Evolutionary conservation across 1,140 invertebrate species (phyloP).

Genomic region (Bombus picipes): DNA sequence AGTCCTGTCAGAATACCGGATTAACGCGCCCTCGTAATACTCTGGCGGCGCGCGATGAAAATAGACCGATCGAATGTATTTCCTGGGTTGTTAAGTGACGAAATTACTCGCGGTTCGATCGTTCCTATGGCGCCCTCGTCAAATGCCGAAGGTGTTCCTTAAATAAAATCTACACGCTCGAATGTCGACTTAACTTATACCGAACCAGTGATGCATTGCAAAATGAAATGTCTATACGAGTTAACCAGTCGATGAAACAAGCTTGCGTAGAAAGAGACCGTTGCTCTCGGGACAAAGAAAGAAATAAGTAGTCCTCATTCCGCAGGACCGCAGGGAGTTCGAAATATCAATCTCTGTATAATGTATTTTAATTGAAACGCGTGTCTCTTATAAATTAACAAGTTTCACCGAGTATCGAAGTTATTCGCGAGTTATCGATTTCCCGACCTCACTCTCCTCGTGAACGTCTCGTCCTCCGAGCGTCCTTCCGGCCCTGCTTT

Average conservation of each 20-base stretch:
- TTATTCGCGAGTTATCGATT: conserved; percentile 60
- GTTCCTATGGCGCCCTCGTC: neutral
- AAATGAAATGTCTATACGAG: neutral
- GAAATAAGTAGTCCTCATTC: no score
- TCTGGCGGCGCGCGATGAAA: conserved; percentile 60
- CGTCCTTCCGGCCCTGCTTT: conserved; percentile 33
- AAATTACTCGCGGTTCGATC: conserved; percentile 33
- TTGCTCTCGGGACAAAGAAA: no score
- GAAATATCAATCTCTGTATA: no score
- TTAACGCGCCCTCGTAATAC: conserved; percentile 74
- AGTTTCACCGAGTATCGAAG: neutral
- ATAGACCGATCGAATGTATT: conserved; percentile 57
- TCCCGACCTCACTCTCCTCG: conserved; percentile 20
- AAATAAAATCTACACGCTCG: neutral
- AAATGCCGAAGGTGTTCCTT: neutral
- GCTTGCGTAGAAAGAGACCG: no score
- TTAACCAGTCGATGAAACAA: neutral
- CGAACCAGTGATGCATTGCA: neutral
- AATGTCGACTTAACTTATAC: neutral
- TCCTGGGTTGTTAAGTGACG: conserved; percentile 48
- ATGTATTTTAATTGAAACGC: neutral
- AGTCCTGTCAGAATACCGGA: conserved; percentile 69
- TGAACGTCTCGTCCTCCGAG: neutral
- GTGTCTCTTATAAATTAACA: neutral
- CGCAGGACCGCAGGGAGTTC: no score